Percentiles rank a stretch among this genome's conserved stretches.
Evolutionary conservation across 2,797 vertebrate genomes (phyloP).

Genomic region (Decapterus maruadsi): DNA sequence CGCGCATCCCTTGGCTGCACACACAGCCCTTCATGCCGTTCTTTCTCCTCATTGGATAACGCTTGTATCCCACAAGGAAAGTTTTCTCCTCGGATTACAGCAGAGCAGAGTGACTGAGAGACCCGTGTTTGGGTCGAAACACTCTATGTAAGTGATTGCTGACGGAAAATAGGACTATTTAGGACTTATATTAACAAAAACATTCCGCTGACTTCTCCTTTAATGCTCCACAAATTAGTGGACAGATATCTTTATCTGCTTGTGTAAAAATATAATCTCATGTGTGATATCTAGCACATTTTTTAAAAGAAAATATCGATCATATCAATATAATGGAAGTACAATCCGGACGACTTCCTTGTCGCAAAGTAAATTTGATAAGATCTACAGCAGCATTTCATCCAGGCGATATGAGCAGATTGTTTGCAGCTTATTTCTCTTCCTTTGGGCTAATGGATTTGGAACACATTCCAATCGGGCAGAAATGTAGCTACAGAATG

Average conservation of each 20-base stretch:
- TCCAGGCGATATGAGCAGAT: constrained; percentile 69
- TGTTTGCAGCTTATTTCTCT: constrained; percentile 73
- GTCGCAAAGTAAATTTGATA: constrained; percentile 58
- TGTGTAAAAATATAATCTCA: constrained; percentile 35
- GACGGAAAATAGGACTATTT: no score
- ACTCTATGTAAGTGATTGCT: no score
- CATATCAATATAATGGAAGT: constrained; percentile 33
- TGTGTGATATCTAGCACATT: constrained; percentile 7
- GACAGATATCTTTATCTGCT: background rate
- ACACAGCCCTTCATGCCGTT: no score
- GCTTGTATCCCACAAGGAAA: no score
- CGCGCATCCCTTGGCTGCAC: no score
- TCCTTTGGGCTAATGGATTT: constrained; percentile 80
- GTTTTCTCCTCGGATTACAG: no score
- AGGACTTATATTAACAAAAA: no score
- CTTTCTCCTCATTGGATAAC: no score
- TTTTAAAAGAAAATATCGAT: background rate
- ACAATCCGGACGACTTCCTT: constrained; percentile 36
- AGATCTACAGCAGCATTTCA: constrained; percentile 61
- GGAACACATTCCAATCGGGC: constrained; percentile 81
- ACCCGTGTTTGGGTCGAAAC: no score
- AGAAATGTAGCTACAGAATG: constrained; percentile 81
- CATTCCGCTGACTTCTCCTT: no score
- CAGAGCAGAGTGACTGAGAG: no score
- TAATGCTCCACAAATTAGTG: constrained; percentile 1